Base-by-base conservation (phyloP, 2,797 vertebrate species). In the Lithobates pipiens region DNA sequence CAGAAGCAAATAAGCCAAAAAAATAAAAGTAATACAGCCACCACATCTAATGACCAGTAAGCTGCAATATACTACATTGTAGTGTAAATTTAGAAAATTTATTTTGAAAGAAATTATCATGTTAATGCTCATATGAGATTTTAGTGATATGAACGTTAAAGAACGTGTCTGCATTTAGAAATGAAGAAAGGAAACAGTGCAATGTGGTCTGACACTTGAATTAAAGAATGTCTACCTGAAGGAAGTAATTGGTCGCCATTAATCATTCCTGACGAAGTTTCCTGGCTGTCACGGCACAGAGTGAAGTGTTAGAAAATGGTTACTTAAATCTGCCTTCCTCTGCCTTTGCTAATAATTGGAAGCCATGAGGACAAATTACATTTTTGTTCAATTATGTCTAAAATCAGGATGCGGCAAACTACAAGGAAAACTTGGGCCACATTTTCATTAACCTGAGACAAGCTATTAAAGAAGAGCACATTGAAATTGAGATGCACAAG, bases 381-480 rank as follows among this genome's bases (percentile, higher is more conserved):
- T 80, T 80, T 80, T 71, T 44, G 79, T 88, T 69, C 70, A 46
- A 4, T 77, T 80, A 75, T 69, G 76, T 54, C 65, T 61, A 50
- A 86, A 63, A 87, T 65, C 27, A 27, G 76, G 7, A 68, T 16
- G 0, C 67, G 18, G 29, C 77, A 63, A 69, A 13, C 18, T 39
- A 54, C 25, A 57, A 57, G 61, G 36, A 65, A 86, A 68, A 39
- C 77, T 77, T 10, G 18, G 77, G 50, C 32, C 57, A 10, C 68
- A 42, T 63, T 69, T 84, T 75, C 67, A 82, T 69, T 68, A 86
- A 72, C 73, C 25, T 57, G 15, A 50, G 79, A 80, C 73, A 87
- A 83, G 80, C 80, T 39, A 44, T 42, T 80, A 79, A 79, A 27
- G 5, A 42, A 70, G 34, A 85, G 63, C 7, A 68, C 42, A 42